Evolutionary conservation across 2,797 vertebrate genomes (phyloP).

Genomic region (Peromyscus attwateri): DNA sequence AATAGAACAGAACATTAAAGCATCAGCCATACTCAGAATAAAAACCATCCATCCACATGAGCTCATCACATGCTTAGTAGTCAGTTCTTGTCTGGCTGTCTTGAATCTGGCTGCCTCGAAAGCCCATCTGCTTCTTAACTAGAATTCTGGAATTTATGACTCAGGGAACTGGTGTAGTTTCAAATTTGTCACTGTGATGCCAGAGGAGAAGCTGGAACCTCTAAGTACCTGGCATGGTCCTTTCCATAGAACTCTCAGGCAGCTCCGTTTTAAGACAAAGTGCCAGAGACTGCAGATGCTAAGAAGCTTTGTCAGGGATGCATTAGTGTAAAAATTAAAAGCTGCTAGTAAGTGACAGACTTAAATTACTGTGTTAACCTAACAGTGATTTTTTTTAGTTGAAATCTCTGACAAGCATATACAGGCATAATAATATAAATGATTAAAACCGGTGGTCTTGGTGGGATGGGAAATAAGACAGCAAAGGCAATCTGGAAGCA

Average conservation of each 20-base stretch:
- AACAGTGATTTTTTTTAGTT: neutral
- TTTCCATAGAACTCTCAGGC: neutral
- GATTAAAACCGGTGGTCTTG: neutral
- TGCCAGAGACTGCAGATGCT: neutral
- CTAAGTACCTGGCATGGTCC: neutral
- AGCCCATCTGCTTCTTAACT: neutral
- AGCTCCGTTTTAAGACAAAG: neutral
- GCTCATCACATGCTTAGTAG: neutral
- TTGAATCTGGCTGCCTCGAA: neutral
- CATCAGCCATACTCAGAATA: neutral
- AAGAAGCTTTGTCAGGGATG: neutral
- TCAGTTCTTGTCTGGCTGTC: conserved; percentile 9
- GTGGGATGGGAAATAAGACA: neutral
- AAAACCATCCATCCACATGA: neutral
- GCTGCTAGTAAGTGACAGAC: neutral
- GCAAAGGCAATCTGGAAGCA: neutral
- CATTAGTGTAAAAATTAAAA: neutral
- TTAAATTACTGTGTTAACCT: neutral
- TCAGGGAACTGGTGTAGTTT: neutral
- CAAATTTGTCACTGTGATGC: conserved; percentile 4
- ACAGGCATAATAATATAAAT: neutral
- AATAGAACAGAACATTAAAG: neutral
- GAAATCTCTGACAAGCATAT: neutral
- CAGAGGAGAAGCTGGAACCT: neutral
- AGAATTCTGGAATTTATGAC: conserved; percentile 32